phyloP scores from a whole-genome alignment of 2,113 vertebrate genomes.

The Calyptomena viridis region DNA sequence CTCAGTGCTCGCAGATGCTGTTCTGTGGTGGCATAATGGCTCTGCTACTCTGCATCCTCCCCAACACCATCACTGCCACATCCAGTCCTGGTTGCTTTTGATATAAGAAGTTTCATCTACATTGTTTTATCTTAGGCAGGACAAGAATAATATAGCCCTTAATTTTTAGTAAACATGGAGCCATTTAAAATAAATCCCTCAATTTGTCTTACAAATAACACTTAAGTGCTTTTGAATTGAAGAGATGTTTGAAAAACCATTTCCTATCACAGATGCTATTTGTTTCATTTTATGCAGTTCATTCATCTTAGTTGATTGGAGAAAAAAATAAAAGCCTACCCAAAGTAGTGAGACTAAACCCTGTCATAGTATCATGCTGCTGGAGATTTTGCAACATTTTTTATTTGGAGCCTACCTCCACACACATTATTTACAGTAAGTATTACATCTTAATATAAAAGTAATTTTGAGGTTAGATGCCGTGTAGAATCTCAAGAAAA shows the following conservation, averaged over 20 bases:
- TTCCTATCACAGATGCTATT: conserved; percentile 21
- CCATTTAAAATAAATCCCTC: conserved; percentile 34
- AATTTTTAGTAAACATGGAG: conserved; percentile 31
- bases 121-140: conserved; percentile 13
- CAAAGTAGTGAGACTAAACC: not conserved
- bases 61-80: not conserved
- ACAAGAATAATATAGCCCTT: conserved; percentile 10
- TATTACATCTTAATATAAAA: not conserved
- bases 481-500: not conserved
- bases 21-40: not conserved
- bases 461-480: not conserved
- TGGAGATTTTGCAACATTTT: not conserved
- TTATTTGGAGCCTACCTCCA: not conserved
- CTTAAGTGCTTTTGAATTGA: conserved; percentile 41
- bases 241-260: conserved; percentile 30
- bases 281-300: conserved; percentile 49
- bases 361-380: not conserved
- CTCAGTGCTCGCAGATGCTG: not conserved
- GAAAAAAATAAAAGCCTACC: conserved; percentile 15
- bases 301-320: conserved; percentile 38
- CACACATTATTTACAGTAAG: not conserved
- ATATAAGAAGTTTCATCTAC: not conserved
- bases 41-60: not conserved
- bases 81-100: not conserved
- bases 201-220: conserved; percentile 35